These are phyloP conservation scores for Chymomyza caudatula DNA, from an alignment of 2,888 invertebrate genomes.

Conservation along the genomic window DNA sequence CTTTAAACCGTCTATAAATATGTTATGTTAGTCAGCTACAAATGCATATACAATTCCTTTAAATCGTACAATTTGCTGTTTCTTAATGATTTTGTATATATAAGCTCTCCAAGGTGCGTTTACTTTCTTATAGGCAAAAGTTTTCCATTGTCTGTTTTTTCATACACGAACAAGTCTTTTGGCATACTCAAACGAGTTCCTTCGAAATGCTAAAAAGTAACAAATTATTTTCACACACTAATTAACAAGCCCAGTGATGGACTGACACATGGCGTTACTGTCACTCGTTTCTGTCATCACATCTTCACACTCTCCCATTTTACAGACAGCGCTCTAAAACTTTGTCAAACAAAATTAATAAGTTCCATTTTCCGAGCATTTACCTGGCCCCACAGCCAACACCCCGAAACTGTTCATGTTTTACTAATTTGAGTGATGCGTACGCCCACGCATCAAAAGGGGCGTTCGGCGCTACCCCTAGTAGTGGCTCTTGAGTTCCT, in stretches of 20 bases:
- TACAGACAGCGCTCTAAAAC: not conserved
- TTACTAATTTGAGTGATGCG: not conserved
- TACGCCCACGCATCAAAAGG: not conserved
- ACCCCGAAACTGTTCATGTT: not conserved
- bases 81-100: too few species aligned
- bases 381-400: not conserved
- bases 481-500: not conserved
- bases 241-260: constrained; percentile 1
- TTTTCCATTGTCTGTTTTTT: not conserved
- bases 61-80: too few species aligned
- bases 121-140: not conserved
- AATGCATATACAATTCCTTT: too few species aligned
- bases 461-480: not conserved
- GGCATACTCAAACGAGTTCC: not conserved
- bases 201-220: not conserved
- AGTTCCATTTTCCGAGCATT: not conserved
- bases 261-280: constrained; percentile 1
- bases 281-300: not conserved
- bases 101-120: too few species aligned
- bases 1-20: too few species aligned
- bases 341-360: constrained; percentile 6
- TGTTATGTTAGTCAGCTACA: too few species aligned
- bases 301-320: not conserved
- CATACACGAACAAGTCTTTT: not conserved
- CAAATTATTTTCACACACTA: constrained; percentile 4